phyloP scores from a whole-genome alignment of 2,888 invertebrate genomes.

The Heliconius hortense region DNA sequence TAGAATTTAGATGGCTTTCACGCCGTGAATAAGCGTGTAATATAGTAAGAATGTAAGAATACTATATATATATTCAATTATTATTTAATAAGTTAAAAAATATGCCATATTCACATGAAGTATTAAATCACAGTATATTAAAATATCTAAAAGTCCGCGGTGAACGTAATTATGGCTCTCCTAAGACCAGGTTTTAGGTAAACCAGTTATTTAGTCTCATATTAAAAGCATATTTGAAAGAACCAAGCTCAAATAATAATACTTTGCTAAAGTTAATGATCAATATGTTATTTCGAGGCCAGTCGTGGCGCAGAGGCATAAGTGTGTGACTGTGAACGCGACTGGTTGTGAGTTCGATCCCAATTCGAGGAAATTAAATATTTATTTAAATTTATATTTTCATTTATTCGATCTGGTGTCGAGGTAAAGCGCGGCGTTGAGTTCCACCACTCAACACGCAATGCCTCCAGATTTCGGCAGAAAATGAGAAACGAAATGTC shows the following conservation, averaged over 20 bases:
- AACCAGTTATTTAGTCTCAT: conserved; percentile 41
- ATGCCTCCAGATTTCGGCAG: no score
- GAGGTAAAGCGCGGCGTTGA: no score
- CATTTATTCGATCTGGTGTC: no score
- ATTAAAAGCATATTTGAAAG: conserved; percentile 39
- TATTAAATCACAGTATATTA: conserved; percentile 16
- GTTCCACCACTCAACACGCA: no score
- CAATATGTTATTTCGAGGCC: conserved; percentile 24
- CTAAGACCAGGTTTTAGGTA: conserved; percentile 39
- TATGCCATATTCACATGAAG: background rate
- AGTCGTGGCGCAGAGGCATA: no score
- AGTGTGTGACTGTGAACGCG: no score
- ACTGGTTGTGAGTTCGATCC: no score
- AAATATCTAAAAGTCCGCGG: conserved; percentile 31
- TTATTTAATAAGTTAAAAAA: background rate
- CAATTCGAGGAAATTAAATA: no score
- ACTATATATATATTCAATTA: background rate
- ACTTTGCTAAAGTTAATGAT: conserved; percentile 39
- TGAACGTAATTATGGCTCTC: conserved; percentile 33
- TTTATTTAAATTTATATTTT: no score
- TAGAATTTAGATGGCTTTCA: conserved; percentile 17
- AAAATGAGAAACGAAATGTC: no score
- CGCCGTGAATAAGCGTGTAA: background rate
- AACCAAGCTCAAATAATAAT: conserved; percentile 40
- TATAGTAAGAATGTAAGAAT: no score